Base-by-base conservation (phyloP, 2,888 invertebrate genomes). In the Tortrix viridana region DNA sequence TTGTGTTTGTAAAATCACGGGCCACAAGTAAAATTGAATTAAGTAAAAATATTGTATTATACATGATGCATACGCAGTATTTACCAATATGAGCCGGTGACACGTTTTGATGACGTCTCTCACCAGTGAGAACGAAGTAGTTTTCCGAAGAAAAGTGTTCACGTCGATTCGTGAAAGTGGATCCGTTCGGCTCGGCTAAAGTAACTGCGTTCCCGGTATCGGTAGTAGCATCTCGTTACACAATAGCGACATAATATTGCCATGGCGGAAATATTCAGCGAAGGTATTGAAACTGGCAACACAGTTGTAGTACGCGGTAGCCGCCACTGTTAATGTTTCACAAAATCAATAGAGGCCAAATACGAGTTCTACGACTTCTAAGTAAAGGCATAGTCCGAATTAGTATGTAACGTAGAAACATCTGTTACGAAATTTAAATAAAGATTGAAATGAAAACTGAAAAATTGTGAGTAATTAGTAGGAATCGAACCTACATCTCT, bases 181-280 rank as follows among this genome's bases (percentile, higher is more conserved):
- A 81, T 74, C 71, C 67, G 67, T 68, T 26, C 20, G 49, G 22
- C 44, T 65, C 70, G 65, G 70, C 69, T 76, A 70, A 65, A 67
- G 70, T 77, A 76, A 74, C 75, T 65, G 62, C 53, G 68, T 84
- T 84, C 85, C 75, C 69, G 66, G 78, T 79, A 83, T 72, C 70
- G 74, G 68, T 70, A 69, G 70, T 71, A 58, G 56, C 69, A 61
- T 77, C 72, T 66, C 49, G 65, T 80, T 77, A 71, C 78, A 76
- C 73, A 77, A 73, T 74, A 69, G 67, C 68, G 67, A 66, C 69
- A 61, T 66, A 68, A 70, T 72, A 67, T 60, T 69, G 54, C 32
- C 26, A 47, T 19, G 12, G 26, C 57, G 52, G 62, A 53, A 47
- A 57, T 52, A 62, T 52, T n/a, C 38, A 12, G 38, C 52, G 46